Conservation (phyloP, 2,797 vertebrate genomes). For the Chelon auratus region DNA sequence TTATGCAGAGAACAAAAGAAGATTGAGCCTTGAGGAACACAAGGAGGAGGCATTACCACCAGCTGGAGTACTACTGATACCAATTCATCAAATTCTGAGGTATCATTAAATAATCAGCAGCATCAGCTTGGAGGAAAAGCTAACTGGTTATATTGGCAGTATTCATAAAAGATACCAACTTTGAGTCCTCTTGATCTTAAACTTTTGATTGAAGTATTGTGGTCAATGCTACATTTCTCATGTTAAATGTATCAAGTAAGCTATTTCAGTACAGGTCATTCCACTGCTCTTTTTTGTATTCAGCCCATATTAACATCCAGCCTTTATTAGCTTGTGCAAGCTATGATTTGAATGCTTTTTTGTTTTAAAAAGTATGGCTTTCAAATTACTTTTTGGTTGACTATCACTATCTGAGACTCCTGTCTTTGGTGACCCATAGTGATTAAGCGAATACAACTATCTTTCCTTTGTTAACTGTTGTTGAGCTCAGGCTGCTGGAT, state of each 20-base stretch:
- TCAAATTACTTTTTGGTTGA: not conserved
- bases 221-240: not conserved
- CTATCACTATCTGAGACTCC: not conserved
- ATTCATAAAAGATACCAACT: not conserved
- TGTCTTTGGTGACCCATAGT: not conserved
- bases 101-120: not conserved
- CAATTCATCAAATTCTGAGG: not conserved
- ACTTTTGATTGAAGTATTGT: no score
- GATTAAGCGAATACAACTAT: not conserved
- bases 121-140: no score
- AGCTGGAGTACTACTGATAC: not conserved
- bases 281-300: not conserved
- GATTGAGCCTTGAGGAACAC: no score
- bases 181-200: not conserved
- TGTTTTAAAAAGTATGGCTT: not conserved
- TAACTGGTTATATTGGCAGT: not conserved
- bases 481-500: constrained; percentile 68
- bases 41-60: not conserved
- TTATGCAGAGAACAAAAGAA: no score
- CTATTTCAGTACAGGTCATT: no score
- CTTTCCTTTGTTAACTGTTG: not conserved
- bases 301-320: not conserved
- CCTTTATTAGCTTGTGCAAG: not conserved
- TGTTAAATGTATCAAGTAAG: no score
- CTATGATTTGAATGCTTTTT: not conserved